Evolutionary conservation across 2,888 invertebrate genomes (phyloP).

Genomic region (Synergus laeviventris): DNA sequence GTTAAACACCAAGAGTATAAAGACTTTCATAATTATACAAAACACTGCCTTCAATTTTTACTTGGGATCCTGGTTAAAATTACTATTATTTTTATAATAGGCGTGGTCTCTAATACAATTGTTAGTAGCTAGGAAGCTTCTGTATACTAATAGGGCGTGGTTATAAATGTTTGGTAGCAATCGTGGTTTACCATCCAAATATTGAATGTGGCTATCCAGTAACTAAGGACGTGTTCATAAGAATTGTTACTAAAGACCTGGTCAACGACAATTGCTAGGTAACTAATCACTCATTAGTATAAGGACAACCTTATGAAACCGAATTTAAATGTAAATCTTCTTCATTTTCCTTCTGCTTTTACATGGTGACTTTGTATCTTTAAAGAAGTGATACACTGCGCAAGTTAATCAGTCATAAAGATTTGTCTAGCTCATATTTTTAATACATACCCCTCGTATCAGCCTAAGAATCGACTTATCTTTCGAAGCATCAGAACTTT

Average conservation of each 20-base stretch:
- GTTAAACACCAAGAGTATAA: too few relatives aligned
- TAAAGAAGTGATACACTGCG: neutral
- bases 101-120: neutral
- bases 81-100: too few relatives aligned
- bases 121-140: neutral
- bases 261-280: too few relatives aligned
- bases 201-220: too few relatives aligned
- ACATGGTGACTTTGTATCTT: neutral
- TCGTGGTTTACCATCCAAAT: too few relatives aligned
- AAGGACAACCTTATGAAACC: too few relatives aligned
- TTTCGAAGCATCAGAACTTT: slow-evolving; percentile 2
- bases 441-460: neutral
- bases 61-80: neutral
- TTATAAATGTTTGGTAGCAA: neutral
- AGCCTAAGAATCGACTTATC: slow-evolving; percentile 5
- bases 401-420: neutral
- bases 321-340: slow-evolving; percentile 1
- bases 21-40: too few relatives aligned
- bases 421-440: neutral
- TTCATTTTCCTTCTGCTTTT: neutral
- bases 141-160: too few relatives aligned
- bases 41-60: neutral
- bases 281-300: too few relatives aligned
- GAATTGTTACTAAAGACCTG: too few relatives aligned
- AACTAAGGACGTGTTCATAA: too few relatives aligned